Evolutionary conservation across 2,113 vertebrate genomes (phyloP).

Genomic region (Deroptyus accipitrinus): DNA sequence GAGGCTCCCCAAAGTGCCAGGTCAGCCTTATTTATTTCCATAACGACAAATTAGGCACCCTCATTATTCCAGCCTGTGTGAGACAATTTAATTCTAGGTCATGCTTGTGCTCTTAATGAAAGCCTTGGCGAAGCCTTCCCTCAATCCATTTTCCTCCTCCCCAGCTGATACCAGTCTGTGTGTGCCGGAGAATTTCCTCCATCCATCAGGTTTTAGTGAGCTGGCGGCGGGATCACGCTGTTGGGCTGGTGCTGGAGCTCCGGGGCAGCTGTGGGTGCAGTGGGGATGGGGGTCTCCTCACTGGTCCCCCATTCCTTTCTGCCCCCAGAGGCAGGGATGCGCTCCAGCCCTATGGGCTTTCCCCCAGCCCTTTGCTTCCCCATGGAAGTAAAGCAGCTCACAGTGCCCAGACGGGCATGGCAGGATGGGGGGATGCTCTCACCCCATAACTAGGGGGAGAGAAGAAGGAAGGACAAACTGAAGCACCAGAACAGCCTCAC

Average conservation of each 20-base stretch:
- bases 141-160: constrained; percentile 59
- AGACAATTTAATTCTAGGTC: constrained; percentile 67
- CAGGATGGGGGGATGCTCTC: not conserved
- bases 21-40: constrained; percentile 65
- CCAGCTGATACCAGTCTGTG: not conserved
- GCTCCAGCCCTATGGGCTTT: not conserved
- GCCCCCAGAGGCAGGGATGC: not conserved
- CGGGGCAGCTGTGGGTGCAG: not conserved
- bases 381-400: not conserved
- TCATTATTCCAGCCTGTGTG: constrained; percentile 57
- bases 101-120: constrained; percentile 53
- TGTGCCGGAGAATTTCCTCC: not conserved
- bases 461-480: not conserved
- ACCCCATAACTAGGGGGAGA: not conserved
- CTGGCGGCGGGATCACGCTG: not conserved
- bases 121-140: constrained; percentile 58
- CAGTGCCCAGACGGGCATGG: no score
- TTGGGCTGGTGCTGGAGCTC: not conserved
- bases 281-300: not conserved
- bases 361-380: not conserved
- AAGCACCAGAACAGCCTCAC: not conserved
- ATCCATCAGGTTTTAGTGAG: constrained; percentile 4
- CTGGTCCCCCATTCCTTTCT: not conserved
- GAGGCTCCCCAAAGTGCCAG: constrained; percentile 44
- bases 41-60: constrained; percentile 54